Percentiles rank a stretch among this genome's conserved stretches.
These are phyloP conservation scores for Lipophrys pholis DNA, from an alignment of 2,113 vertebrate species.

Conservation along the genomic window DNA sequence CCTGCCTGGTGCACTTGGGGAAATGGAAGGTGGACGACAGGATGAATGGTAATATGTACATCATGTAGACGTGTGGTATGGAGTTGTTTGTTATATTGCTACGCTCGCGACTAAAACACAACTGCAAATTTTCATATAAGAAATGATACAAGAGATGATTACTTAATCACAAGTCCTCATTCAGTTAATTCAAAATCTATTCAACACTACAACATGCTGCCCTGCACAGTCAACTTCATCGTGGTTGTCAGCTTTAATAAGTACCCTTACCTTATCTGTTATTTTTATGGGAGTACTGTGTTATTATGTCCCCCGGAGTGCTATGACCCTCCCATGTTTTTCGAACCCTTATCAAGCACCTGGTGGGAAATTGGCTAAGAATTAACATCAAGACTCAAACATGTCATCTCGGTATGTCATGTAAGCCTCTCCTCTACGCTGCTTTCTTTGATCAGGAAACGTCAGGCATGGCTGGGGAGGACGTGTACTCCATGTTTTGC, in stretches of 20 bases:
- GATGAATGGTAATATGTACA: slow-evolving; percentile 17
- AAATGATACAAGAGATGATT: background rate
- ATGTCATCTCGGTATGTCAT: slow-evolving; percentile 59
- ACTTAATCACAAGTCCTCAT: background rate
- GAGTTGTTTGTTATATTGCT: background rate
- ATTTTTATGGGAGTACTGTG: slow-evolving; percentile 60
- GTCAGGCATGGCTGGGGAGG: slow-evolving; percentile 10
- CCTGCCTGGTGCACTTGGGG: slow-evolving; percentile 51
- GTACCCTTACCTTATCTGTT: slow-evolving; percentile 66
- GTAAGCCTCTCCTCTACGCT: slow-evolving; percentile 20
- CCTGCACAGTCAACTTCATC: slow-evolving; percentile 27
- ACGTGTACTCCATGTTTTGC: background rate
- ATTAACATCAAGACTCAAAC: slow-evolving; percentile 59
- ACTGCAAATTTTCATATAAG: slow-evolving; percentile 7
- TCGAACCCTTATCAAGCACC: slow-evolving; percentile 58
- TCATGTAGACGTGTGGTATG: slow-evolving; percentile 9
- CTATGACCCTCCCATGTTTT: slow-evolving; percentile 52
- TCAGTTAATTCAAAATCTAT: background rate
- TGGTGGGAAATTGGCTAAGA: slow-evolving; percentile 64
- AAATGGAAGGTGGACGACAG: slow-evolving; percentile 30
- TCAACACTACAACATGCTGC: slow-evolving; percentile 14
- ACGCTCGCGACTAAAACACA: background rate
- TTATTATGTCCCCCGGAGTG: slow-evolving; percentile 67
- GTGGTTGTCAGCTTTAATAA: slow-evolving; percentile 64
- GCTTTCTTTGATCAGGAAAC: slow-evolving; percentile 44